Conservation (phyloP, 2,797 vertebrate species). For the Cichlasoma orientale region DNA sequence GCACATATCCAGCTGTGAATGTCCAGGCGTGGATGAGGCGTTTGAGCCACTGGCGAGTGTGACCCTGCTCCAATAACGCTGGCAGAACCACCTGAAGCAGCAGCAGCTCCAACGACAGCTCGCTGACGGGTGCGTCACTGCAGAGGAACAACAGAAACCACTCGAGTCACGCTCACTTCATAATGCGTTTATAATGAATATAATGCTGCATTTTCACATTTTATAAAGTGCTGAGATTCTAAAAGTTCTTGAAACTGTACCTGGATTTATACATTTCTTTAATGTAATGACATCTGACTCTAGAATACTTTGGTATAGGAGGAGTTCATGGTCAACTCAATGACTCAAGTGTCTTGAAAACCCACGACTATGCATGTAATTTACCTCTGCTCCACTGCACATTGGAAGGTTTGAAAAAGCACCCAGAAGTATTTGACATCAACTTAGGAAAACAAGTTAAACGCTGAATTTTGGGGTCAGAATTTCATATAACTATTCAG, state of each 20-base stretch:
- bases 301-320: no score
- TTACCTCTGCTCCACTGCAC: no score
- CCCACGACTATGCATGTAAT: no score
- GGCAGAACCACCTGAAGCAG: slow-evolving; percentile 93
- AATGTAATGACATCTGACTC: background rate
- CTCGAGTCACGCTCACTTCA: slow-evolving; percentile 52
- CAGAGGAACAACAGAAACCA: slow-evolving; percentile 69
- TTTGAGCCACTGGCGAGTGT: slow-evolving; percentile 95
- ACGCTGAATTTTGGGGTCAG: background rate
- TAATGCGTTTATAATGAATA: no score
- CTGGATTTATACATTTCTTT: background rate
- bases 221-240: background rate
- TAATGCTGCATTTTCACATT: background rate
- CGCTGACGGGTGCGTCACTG: slow-evolving; percentile 89
- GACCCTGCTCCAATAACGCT: slow-evolving; percentile 92
- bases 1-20: slow-evolving; percentile 89
- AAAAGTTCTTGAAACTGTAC: background rate
- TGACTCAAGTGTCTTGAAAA: no score
- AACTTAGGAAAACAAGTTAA: background rate
- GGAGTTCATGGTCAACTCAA: no score
- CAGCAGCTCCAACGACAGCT: slow-evolving; percentile 86
- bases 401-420: no score
- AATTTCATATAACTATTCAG: background rate
- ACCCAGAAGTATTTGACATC: background rate
- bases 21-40: slow-evolving; percentile 95